Conservation (phyloP, 35 echinoderm and acorn worm species). For the Stichopus chloronotus region DNA sequence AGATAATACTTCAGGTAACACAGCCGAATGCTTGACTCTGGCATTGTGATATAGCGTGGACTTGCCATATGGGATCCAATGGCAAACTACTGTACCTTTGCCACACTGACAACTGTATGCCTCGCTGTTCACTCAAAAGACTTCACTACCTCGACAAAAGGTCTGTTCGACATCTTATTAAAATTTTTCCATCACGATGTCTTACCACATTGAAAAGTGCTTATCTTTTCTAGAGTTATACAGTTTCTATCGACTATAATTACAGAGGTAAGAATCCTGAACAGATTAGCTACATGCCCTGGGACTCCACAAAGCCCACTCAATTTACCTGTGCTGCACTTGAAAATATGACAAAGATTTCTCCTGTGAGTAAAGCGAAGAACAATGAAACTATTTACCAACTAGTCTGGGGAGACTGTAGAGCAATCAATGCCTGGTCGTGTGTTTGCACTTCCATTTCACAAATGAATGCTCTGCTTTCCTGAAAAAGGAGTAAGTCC, state of each 20-base stretch:
- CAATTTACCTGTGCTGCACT: constrained; percentile 34
- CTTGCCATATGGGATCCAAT: too few relatives aligned
- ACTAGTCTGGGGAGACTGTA: constrained; percentile 13
- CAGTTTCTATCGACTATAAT: constrained; percentile 9
- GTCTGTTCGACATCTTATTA: too few relatives aligned
- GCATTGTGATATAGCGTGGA: too few relatives aligned
- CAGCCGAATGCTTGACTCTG: too few relatives aligned
- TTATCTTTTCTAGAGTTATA: background rate
- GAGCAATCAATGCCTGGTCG: constrained; percentile 44
- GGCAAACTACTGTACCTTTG: too few relatives aligned
- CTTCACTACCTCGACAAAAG: too few relatives aligned
- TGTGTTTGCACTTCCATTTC: constrained; percentile 51
- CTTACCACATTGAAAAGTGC: too few relatives aligned
- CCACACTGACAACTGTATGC: too few relatives aligned
- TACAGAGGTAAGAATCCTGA: constrained; percentile 4
- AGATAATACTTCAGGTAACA: too few relatives aligned
- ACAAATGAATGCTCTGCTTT: constrained; percentile 33
- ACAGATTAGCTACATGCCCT: constrained; percentile 19
- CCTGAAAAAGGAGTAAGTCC: background rate
- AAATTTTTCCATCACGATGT: too few relatives aligned
- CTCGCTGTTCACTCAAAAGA: too few relatives aligned
- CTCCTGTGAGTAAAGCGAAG: background rate
- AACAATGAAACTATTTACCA: constrained; percentile 46
- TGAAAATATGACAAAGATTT: constrained; percentile 8
- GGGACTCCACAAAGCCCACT: constrained; percentile 18